Base-by-base conservation (phyloP, 2,888 invertebrate species). In the Drosophila atroscutellata region DNA sequence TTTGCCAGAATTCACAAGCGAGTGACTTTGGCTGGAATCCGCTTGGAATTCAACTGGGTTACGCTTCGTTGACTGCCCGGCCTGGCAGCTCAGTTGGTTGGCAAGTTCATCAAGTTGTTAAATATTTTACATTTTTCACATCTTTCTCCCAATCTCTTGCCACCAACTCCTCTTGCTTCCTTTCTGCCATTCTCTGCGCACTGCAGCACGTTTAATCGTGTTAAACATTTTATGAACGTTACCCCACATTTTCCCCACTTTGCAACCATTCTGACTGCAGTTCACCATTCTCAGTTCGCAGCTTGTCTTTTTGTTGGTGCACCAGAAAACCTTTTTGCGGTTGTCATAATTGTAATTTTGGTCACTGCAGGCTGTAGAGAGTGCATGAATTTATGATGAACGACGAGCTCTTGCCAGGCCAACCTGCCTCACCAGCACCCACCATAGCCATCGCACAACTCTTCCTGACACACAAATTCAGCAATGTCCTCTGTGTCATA, bases 331-430 rank as follows among this genome's bases (percentile, higher is more conserved):
- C 89, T 90, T 86, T 86, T 90, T 86, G 90, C 80, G 86, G 86
- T 89, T 84, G 87, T 90, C 89, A 90, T 86, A 86, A 86, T 90
- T 86, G 86, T 86, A 89, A 86, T 86, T 86, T 84, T 77, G 86
- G 86, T 89, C 86, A 86, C 89, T 86, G 86, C 86, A 84, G 84
- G 65, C 80, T 85, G 83, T 81, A 85, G 83, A 79, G 86, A 90
- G 66, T 87, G 74, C 87, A 90, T 86, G 82, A 86, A 86, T 90
- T 90, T 90, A 86, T 86, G 89, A 86, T 90, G 88, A 85, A 77
- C 73, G 56, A 52, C 59, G 42, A 34, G 24, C 24, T 45, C 15
- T 7, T 45, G 45, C 54, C 54, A 37, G 55, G 2, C 15, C 57
- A 32, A 11, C 30, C 42, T 42, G 39, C 36, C 34, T 28, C 55